Conservation (phyloP, 2,888 invertebrate genomes). For the Acronicta leporina region DNA sequence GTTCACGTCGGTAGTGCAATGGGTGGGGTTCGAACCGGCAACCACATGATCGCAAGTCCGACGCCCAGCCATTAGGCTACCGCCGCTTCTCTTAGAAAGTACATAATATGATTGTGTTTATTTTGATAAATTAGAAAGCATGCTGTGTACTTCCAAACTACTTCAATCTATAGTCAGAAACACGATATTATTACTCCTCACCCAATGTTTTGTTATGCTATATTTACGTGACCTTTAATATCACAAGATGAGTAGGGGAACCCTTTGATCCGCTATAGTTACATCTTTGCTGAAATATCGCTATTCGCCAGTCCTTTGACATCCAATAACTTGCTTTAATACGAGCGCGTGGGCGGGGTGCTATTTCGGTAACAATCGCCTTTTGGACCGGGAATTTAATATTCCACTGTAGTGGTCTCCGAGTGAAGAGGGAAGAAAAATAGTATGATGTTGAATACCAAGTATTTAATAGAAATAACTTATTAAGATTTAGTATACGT, state of each 20-base stretch:
- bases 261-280: constrained; percentile 29
- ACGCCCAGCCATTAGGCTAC: no score
- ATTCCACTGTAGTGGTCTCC: constrained; percentile 27
- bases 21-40: no score
- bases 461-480: no score
- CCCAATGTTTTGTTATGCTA: constrained; percentile 15
- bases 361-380: constrained; percentile 47
- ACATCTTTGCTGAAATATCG: constrained; percentile 37
- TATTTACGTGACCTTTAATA: constrained; percentile 19
- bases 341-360: constrained; percentile 24
- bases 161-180: neutral
- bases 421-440: constrained; percentile 16
- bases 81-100: no score
- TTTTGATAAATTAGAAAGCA: no score
- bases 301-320: constrained; percentile 26
- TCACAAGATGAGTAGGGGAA: constrained; percentile 18
- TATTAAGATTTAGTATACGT: no score
- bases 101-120: no score
- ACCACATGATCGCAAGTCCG: no score
- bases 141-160: no score
- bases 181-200: constrained; percentile 11
- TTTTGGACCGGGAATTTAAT: constrained; percentile 43
- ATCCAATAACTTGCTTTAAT: constrained; percentile 38
- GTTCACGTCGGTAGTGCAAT: no score
- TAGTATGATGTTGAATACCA: constrained; percentile 16